phyloP scores from a whole-genome alignment of 2,797 vertebrate genomes.

The Lemur catta region DNA sequence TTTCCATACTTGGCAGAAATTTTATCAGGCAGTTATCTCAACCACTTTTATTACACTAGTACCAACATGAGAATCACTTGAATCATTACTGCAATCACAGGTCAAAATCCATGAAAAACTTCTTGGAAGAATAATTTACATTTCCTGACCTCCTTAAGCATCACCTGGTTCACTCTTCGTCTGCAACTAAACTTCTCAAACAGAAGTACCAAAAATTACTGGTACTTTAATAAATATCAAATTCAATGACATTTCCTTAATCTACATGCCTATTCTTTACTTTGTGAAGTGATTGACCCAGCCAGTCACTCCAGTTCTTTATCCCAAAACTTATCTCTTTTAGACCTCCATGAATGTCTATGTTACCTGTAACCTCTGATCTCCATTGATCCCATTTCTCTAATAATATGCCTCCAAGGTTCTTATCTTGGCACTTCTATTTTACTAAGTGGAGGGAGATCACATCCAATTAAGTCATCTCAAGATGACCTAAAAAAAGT shows the following conservation, averaged over 20 bases:
- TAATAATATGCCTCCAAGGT: background rate
- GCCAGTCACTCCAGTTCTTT: background rate
- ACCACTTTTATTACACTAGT: background rate
- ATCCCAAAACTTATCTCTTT: background rate
- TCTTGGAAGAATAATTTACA: background rate
- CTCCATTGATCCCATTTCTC: background rate
- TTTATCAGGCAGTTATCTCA: background rate
- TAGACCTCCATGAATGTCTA: background rate
- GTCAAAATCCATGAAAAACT: background rate
- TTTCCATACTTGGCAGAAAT: background rate
- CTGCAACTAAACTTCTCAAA: background rate
- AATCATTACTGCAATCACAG: background rate
- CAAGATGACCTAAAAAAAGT: background rate
- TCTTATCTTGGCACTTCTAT: background rate
- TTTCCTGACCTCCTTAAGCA: background rate
- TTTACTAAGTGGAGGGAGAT: background rate
- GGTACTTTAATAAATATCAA: background rate
- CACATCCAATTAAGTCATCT: background rate
- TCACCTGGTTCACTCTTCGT: background rate
- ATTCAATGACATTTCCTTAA: background rate
- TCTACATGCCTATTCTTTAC: background rate
- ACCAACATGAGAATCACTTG: background rate
- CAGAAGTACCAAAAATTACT: background rate
- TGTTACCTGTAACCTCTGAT: background rate
- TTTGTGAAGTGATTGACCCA: background rate